These are phyloP conservation scores for Centrocercus urophasianus DNA, from an alignment of 2,113 vertebrate genomes.

Conservation along the genomic window DNA sequence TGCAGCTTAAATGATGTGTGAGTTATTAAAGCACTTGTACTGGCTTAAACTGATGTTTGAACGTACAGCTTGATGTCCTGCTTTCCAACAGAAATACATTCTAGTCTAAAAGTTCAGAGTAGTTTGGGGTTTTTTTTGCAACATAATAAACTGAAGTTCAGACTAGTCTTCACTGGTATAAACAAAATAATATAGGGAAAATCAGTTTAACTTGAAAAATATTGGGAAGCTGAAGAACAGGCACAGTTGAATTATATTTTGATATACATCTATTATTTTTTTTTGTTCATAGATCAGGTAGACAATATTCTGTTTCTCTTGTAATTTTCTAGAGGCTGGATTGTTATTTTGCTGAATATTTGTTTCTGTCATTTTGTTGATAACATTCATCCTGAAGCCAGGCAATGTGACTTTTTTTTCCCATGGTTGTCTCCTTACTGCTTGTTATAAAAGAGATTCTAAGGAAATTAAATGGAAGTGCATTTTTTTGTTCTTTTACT, in stretches of 20 bases:
- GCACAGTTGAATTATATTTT: background rate
- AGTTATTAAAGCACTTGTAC: background rate
- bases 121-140: background rate
- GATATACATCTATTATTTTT: background rate
- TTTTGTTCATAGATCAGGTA: background rate
- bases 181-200: background rate
- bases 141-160: background rate
- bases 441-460: background rate
- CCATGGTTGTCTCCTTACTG: background rate
- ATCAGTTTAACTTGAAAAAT: background rate
- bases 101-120: background rate
- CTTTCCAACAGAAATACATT: background rate
- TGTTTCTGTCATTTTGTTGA: background rate
- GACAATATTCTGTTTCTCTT: background rate
- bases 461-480: background rate
- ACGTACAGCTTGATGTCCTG: background rate
- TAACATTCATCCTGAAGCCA: background rate
- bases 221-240: background rate
- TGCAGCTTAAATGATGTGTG: background rate
- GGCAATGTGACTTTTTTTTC: background rate
- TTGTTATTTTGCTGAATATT: background rate
- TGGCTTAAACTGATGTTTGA: background rate
- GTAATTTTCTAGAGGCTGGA: background rate
- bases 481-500: background rate
- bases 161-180: background rate